Base-by-base conservation (phyloP, 2,113 vertebrate genomes). In the Salminus brasiliensis region DNA sequence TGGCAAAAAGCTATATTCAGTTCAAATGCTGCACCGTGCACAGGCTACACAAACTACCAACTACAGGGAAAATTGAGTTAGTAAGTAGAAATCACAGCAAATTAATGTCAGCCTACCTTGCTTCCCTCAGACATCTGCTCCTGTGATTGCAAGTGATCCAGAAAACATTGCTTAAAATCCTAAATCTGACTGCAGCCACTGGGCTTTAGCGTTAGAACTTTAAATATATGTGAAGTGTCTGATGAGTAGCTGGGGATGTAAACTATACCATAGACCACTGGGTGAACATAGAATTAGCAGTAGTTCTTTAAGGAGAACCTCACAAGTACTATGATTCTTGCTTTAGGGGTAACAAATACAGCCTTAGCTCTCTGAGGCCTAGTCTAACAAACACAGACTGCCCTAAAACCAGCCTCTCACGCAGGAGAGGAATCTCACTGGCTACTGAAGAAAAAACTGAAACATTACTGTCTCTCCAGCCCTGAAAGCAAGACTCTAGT, bases 81-180 rank as follows among this genome's bases (percentile, higher is more conserved):
- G 70, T 80, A 74, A 70, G 72, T 43, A 77, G 27, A 77, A 73
- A 52, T 67, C 43, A 68, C 77, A 80, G 78, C 62, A 80, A 75
- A 79, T 84, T 34, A 72, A 84, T 16, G 3, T 60, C 32, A 72
- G 60, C 86, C 78, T 93, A 94, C 93, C 93, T 94, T 93, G 86
- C 86, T 91, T 70, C 91, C 92, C 84, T 94, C 93, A 4, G 92
- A 89, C 91, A 90, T 91, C 85, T 91, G 93, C 78, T 94, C 93
- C 93, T 94, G 93, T 85, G 91, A 91, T 91, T 89, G 90, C 89
- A 92, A 94, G 89, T 91, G 91, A 94, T 90, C 92, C 92, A 94
- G 84, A 94, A 91, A 93, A 91, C n/a, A 91, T 87, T 89, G 92
- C 91, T 94, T 92, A 91, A 90, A 91, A 88, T 78, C 73, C 84